Conservation (phyloP, 2,797 vertebrate species). For the Gymnoscopelus braueri region DNA sequence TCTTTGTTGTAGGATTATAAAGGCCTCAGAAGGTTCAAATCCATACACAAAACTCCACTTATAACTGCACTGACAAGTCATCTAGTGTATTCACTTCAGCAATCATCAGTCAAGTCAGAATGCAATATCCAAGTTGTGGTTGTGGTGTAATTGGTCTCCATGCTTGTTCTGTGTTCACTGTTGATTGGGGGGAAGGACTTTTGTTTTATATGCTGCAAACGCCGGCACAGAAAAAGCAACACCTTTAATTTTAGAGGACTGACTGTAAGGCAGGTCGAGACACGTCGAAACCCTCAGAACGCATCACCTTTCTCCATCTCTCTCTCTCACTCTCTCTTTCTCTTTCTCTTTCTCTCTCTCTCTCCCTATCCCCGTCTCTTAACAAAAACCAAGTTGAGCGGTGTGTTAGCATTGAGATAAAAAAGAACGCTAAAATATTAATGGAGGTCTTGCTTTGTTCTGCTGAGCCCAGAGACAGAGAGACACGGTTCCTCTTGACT, state of each 20-base stretch:
- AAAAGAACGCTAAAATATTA: conserved; percentile 95
- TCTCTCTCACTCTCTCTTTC: conserved; percentile 17
- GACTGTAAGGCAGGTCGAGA: conserved; percentile 71
- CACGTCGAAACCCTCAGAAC: conserved; percentile 69
- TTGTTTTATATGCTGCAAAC: conserved; percentile 64
- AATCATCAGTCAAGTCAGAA: conserved; percentile 31
- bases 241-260: conserved; percentile 51
- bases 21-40: conserved; percentile 39
- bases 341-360: conserved; percentile 68
- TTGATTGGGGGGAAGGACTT: conserved; percentile 59
- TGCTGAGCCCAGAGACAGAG: conserved; percentile 83
- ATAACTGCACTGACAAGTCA: conserved; percentile 50
- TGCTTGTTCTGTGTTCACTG: conserved; percentile 53
- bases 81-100: conserved; percentile 35
- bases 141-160: conserved; percentile 45
- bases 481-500: conserved; percentile 81
- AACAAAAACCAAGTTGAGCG: conserved; percentile 83
- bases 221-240: conserved; percentile 56
- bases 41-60: conserved; percentile 40
- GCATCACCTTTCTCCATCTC: conserved; percentile 56
- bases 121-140: conserved; percentile 39
- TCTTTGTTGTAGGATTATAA: conserved; percentile 11
- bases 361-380: too few relatives aligned
- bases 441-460: conserved; percentile 92
- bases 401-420: conserved; percentile 93